phyloP scores from a whole-genome alignment of 2,113 vertebrate species.

The Pedionomus torquatus region DNA sequence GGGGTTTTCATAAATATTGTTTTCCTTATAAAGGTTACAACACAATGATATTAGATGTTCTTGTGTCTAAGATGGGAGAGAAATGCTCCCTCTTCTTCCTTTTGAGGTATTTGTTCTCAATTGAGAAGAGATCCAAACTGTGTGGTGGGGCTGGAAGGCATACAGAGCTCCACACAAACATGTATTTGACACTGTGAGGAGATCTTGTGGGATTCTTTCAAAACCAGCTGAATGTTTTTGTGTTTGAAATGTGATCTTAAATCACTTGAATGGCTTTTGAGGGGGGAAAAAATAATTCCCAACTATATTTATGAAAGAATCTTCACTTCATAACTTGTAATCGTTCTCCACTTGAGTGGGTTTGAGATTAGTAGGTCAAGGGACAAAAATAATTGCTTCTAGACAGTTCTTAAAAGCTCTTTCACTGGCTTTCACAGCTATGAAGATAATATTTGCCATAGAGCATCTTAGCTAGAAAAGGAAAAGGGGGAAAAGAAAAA shows the following conservation, averaged over 20 bases:
- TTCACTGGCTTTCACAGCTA: neutral
- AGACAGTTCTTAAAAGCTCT: neutral
- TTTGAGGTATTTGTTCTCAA: neutral
- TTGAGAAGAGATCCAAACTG: neutral
- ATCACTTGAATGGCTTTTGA: neutral
- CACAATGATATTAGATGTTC: neutral
- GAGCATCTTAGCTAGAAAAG: neutral
- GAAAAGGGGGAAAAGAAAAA: neutral
- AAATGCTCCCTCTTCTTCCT: neutral
- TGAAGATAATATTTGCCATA: neutral
- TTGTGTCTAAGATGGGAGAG: neutral
- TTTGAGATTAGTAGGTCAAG: slow-evolving; percentile 13
- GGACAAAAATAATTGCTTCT: neutral
- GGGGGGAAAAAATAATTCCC: neutral
- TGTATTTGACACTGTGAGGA: neutral
- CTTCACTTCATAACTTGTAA: neutral
- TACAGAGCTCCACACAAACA: neutral
- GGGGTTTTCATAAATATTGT: neutral
- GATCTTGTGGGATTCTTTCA: neutral
- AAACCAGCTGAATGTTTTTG: neutral
- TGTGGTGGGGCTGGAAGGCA: neutral
- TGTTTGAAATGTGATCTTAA: neutral
- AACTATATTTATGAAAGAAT: neutral
- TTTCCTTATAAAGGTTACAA: slow-evolving; percentile 16
- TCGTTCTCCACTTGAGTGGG: neutral